These are phyloP conservation scores for Agrypnia vestita DNA, from an alignment of 1,140 invertebrate genomes.

Conservation along the genomic window DNA sequence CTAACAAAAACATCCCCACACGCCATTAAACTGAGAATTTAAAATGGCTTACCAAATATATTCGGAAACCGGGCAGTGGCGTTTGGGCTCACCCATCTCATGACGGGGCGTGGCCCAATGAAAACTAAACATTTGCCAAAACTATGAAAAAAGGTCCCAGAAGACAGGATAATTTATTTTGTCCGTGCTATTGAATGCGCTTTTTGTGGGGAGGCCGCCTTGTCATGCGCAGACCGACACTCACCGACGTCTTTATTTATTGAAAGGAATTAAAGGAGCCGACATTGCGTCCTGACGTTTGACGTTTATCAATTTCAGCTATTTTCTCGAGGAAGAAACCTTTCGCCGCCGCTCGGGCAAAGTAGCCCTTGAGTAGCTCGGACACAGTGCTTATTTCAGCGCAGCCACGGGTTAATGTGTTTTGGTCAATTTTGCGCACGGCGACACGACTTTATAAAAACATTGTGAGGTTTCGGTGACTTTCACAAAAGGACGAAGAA, in stretches of 20 bases:
- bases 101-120: constrained; percentile 53
- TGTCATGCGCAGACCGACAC: constrained; percentile 50
- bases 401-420: constrained; percentile 43
- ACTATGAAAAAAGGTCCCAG: constrained; percentile 58
- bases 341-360: constrained; percentile 33
- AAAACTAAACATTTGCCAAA: constrained; percentile 62
- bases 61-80: constrained; percentile 19
- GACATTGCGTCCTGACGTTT: constrained; percentile 59
- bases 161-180: constrained; percentile 59
- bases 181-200: constrained; percentile 45
- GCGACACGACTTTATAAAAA: constrained; percentile 52
- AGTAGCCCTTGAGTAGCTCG: constrained; percentile 4
- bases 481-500: constrained; percentile 54
- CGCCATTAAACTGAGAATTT: not conserved
- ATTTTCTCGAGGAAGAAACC: constrained; percentile 35
- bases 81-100: constrained; percentile 33
- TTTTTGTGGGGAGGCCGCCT: constrained; percentile 55
- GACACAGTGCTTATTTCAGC: constrained; percentile 20
- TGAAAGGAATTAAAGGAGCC: constrained; percentile 58
- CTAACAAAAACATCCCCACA: not conserved
- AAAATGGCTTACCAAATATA: not conserved
- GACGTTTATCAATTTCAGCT: constrained; percentile 53
- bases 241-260: constrained; percentile 59
- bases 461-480: constrained; percentile 51
- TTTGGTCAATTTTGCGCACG: constrained; percentile 59